A percentile compares a stretch with the other conserved stretches of the same genome.
These are phyloP conservation scores for Neosalanx taihuensis DNA, from an alignment of 2,797 vertebrate species.

Conservation along the genomic window DNA sequence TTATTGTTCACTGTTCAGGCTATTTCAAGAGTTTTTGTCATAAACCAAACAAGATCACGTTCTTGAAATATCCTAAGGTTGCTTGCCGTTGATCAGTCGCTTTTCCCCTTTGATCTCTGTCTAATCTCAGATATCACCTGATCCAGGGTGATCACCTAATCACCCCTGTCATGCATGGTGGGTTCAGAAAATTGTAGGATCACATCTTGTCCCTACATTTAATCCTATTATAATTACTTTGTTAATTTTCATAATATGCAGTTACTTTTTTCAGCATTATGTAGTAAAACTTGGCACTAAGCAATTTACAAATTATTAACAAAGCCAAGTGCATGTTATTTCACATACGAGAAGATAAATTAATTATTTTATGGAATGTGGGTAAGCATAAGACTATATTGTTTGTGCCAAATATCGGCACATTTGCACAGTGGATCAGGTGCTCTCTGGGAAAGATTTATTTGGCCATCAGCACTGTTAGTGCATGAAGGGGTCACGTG, in stretches of 20 bases:
- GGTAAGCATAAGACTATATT: not conserved
- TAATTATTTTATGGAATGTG: not conserved
- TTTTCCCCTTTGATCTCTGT: not conserved
- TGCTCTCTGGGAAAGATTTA: constrained; percentile 60
- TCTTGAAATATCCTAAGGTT: constrained; percentile 20
- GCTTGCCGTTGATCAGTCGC: not conserved
- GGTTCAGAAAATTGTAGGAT: not conserved
- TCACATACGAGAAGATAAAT: too few species aligned
- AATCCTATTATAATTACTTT: too few species aligned
- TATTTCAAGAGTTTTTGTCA: constrained; percentile 8
- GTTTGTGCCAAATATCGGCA: not conserved
- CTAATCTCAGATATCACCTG: not conserved
- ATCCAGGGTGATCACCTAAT: too few species aligned
- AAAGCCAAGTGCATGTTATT: too few species aligned
- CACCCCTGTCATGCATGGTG: too few species aligned
- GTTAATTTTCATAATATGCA: too few species aligned
- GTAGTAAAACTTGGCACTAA: too few species aligned
- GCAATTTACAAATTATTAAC: too few species aligned
- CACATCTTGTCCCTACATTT: not conserved
- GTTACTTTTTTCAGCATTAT: too few species aligned
- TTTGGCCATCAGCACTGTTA: constrained; percentile 49
- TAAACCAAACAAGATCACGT: constrained; percentile 32
- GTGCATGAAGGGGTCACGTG: constrained; percentile 76
- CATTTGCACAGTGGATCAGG: constrained; percentile 63
- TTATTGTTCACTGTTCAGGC: too few species aligned